Conservation (phyloP, 2,797 vertebrate species). For the Sphenopsis melanotis region DNA sequence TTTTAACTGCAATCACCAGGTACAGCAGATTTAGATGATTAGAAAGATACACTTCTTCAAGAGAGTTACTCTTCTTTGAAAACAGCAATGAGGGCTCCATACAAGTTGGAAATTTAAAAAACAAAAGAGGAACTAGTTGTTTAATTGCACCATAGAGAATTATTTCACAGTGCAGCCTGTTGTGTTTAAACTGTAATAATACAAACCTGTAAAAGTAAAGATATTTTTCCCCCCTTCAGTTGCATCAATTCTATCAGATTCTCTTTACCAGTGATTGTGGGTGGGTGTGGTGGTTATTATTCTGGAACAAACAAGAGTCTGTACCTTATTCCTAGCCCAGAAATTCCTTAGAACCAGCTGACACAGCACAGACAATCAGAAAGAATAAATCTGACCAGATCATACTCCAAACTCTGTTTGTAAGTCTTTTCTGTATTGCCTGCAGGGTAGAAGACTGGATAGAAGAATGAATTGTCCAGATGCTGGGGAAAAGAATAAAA, state of each 20-base stretch:
- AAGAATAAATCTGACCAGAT: neutral
- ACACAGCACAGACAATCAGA: neutral
- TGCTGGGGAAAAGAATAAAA: neutral
- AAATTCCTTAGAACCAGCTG: neutral
- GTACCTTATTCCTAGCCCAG: neutral
- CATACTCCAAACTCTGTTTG: neutral
- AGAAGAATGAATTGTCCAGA: neutral
- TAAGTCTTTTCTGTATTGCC: neutral
- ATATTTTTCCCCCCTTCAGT: neutral
- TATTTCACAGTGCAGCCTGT: neutral
- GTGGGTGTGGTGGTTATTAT: neutral
- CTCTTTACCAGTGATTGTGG: neutral
- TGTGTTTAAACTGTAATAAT: slow-evolving; percentile 1
- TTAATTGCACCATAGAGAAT: neutral
- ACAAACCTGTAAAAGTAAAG: neutral
- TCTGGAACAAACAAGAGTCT: neutral
- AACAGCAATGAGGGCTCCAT: neutral
- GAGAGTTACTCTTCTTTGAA: slow-evolving; percentile 48
- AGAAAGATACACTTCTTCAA: slow-evolving; percentile 7
- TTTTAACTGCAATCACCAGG: slow-evolving; percentile 13
- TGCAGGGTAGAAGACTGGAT: neutral
- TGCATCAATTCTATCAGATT: neutral
- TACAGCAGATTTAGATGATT: slow-evolving; percentile 37
- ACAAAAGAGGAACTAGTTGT: neutral
- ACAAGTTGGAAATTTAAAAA: slow-evolving; percentile 20